Evolutionary conservation across 1,140 invertebrate genomes (phyloP).

Genomic region (Aphaenogaster rudis): DNA sequence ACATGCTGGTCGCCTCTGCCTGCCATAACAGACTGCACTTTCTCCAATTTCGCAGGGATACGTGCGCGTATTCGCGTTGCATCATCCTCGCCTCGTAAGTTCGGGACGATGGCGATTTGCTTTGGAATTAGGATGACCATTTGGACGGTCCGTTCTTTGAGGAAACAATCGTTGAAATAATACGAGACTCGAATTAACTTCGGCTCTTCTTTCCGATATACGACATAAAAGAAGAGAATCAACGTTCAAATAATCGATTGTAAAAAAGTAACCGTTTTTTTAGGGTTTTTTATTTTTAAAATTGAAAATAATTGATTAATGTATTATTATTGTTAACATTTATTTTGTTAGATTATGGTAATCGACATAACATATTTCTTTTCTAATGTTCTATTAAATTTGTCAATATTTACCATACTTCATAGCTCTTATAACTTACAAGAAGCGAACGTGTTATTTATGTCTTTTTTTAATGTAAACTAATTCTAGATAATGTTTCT

Average conservation of each 20-base stretch:
- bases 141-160: not conserved
- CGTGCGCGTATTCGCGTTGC: slow-evolving; percentile 59
- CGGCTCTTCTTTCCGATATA: not conserved
- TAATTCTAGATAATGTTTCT: slow-evolving; percentile 19
- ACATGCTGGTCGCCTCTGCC: slow-evolving; percentile 57
- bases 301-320: not conserved
- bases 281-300: not conserved
- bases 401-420: not conserved
- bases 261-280: not conserved
- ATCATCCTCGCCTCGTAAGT: slow-evolving; percentile 62
- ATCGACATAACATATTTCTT: not conserved
- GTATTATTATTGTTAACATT: not conserved
- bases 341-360: not conserved
- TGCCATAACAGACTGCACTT: slow-evolving; percentile 72
- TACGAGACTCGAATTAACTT: not conserved
- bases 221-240: not conserved
- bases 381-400: not conserved
- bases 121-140: slow-evolving; percentile 25
- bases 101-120: slow-evolving; percentile 3
- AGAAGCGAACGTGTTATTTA: not conserved
- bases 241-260: not conserved
- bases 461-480: not conserved
- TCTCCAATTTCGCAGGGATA: slow-evolving; percentile 66
- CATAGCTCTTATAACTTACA: not conserved
- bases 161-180: not conserved